A percentile compares a stretch with the other conserved stretches of the same genome.
Conservation (phyloP, 2,797 vertebrate genomes). For the Rachycentron canadum region DNA sequence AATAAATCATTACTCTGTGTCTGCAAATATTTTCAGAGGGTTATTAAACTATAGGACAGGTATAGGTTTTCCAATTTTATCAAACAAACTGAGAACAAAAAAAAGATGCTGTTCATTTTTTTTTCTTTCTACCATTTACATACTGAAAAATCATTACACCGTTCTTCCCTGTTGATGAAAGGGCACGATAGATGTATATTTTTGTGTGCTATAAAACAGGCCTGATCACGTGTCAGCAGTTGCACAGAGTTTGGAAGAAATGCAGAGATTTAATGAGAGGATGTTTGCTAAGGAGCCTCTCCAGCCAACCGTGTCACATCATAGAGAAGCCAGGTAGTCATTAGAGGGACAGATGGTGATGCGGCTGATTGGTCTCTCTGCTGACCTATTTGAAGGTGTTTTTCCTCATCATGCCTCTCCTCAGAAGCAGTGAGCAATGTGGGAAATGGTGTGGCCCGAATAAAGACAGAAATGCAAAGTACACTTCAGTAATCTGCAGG, state of each 20-base stretch:
- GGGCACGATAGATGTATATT: neutral
- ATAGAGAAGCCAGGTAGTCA: slow-evolving; percentile 80
- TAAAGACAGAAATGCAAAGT: slow-evolving; percentile 53
- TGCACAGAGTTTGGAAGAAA: slow-evolving; percentile 49
- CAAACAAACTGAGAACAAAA: slow-evolving; percentile 13
- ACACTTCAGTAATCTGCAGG: slow-evolving; percentile 38
- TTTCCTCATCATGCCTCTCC: slow-evolving; percentile 65
- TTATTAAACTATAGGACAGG: neutral
- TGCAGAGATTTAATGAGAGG: slow-evolving; percentile 65
- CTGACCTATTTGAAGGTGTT: slow-evolving; percentile 77
- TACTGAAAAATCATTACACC: slow-evolving; percentile 14
- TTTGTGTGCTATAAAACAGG: slow-evolving; percentile 15
- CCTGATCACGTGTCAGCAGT: slow-evolving; percentile 46
- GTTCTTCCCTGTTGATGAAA: slow-evolving; percentile 15
- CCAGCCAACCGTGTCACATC: slow-evolving; percentile 74
- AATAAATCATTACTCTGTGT: slow-evolving; percentile 11
- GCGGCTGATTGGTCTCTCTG: slow-evolving; percentile 76
- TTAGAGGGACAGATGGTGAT: slow-evolving; percentile 84
- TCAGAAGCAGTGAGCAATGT: slow-evolving; percentile 47
- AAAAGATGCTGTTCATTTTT: slow-evolving; percentile 13
- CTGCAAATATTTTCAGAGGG: slow-evolving; percentile 23
- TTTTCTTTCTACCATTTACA: slow-evolving; percentile 22
- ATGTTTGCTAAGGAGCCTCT: slow-evolving; percentile 66
- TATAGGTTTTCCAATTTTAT: slow-evolving; percentile 13
- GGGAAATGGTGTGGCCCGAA: slow-evolving; percentile 33